Evolutionary conservation across 2,888 invertebrate species (phyloP), one percentile per base, ranked within the genome.

Genomic region (Anaspis maculata): DNA sequence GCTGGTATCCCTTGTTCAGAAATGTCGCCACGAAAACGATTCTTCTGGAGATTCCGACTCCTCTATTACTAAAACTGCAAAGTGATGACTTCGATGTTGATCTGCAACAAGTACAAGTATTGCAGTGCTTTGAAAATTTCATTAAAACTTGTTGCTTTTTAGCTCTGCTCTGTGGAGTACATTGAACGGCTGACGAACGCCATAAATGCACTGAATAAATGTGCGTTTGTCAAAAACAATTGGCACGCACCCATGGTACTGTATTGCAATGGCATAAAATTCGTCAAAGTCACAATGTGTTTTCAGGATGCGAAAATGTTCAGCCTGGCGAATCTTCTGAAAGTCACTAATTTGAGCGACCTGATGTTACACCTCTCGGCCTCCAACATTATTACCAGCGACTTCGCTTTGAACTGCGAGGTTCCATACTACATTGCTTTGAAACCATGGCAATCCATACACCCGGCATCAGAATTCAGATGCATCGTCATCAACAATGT

Each of bases 401-500:
- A 63, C 45, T 61, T 63, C 38, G 41, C 44, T 23, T 49, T 36
- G 7, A 55, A 56, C 34, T 28, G 21, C 10, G 54, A 48, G 13
- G 37, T 55, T 30, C 44, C 47, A 9, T 60, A 56, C 40, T 59
- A 54, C 41, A 44, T 64, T 35, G 57, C 54, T 3, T 40, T 64
- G 24, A 56, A 52, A 35, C 57, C 58, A 30, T 64, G 61, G 61
- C 51, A 55, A 28, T 59, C 52, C 42, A 62, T 63, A 22, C 63
- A 64, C 46, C 64, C 64, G 24, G 64, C 64, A 21, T 52, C 58
- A 13, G 64, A 64, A 45, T 63, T 63, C 44, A 46, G 64, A 10
- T 62, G 62, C 42, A 61, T 64, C 42, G 59, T 64, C 13, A 46
- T 63, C 4, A 59, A 61, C 40, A 59, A 24, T 27, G 15, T 30